Base-by-base conservation (phyloP, 2,797 vertebrate species). In the Thamnophis elegans region DNA sequence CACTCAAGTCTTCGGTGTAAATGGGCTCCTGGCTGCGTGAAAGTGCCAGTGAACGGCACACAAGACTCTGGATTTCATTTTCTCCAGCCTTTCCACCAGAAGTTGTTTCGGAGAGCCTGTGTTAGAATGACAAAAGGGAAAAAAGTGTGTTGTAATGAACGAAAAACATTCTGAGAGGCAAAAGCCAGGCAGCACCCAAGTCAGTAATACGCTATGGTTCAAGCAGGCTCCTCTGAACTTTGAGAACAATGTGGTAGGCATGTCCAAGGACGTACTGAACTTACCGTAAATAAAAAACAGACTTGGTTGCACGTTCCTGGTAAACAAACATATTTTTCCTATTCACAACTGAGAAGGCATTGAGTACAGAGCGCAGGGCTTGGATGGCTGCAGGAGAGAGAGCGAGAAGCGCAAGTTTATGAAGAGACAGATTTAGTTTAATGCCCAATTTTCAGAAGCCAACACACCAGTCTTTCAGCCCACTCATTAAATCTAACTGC, bases 261-360 rank as follows among this genome's bases (percentile, higher is more conserved):
- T 58, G 32, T 42, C n/a, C 11, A 11, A 12, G 53, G 53, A 26
- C 25, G 12, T 14, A 62, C 25, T 12, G 12, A 87, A 94, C 95
- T 92, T 95, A 99, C 99, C 99, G 98, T 97, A 99, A 99, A 96
- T 99, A 99, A 98, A 99, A 99, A 91, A 99, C 99, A 1, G 99
- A 99, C 96, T 99, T 99, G 8, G 99, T 99, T 60, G 98, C 98
- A 42, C 99, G 98, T 93, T 99, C 99, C 97, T 99, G 99, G 96
- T 99, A 99, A 92, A 99, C 99, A 95, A 99, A 99, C 99, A 99
- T 99, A 96, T 99, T 99, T 97, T 99, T 99, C 96, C 99, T 98
- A 98, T 99, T 99, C 94, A 98, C 99, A 95, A 99, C 99, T 2
- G 98, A 99, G 97, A 99, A 99, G 85, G 99, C 98, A 14, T 98